phyloP scores from a whole-genome alignment of 2,113 vertebrate genomes.

The Morone saxatilis region DNA sequence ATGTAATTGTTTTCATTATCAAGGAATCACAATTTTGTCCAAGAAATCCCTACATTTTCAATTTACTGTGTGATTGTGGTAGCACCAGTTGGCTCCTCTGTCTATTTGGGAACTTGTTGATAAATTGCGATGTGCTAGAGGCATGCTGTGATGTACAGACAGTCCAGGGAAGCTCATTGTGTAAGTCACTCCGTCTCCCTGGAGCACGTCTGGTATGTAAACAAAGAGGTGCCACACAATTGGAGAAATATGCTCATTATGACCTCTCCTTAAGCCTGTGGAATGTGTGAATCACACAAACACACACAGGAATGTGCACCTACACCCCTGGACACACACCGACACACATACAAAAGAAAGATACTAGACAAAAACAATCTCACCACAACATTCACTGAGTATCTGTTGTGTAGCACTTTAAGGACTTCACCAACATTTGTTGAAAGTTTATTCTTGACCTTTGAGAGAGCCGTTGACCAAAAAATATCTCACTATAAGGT shows the following conservation, averaged over 20 bases:
- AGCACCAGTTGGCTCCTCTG: neutral
- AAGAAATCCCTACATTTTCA: neutral
- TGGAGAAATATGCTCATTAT: constrained; percentile 68
- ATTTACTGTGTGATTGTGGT: neutral
- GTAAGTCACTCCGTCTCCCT: constrained; percentile 63
- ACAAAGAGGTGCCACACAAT: constrained; percentile 61
- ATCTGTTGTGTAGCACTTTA: neutral
- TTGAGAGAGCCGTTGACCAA: neutral
- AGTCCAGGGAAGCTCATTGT: constrained; percentile 44
- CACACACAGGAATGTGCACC: constrained; percentile 56
- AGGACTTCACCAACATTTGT: neutral
- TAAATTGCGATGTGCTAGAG: constrained; percentile 12
- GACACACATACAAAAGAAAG: constrained; percentile 19
- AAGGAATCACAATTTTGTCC: neutral
- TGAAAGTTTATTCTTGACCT: neutral
- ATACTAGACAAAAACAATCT: constrained; percentile 6
- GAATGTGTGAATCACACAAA: constrained; percentile 74
- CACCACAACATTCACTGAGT: neutral
- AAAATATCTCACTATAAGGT: neutral
- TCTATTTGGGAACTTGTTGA: constrained; percentile 35
- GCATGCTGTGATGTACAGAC: constrained; percentile 52
- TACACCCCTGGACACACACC: constrained; percentile 37
- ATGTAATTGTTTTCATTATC: neutral
- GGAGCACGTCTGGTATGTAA: constrained; percentile 75
- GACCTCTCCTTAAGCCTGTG: constrained; percentile 66